phyloP scores from a whole-genome alignment of 2,797 vertebrate genomes.

The Potorous gilbertii region DNA sequence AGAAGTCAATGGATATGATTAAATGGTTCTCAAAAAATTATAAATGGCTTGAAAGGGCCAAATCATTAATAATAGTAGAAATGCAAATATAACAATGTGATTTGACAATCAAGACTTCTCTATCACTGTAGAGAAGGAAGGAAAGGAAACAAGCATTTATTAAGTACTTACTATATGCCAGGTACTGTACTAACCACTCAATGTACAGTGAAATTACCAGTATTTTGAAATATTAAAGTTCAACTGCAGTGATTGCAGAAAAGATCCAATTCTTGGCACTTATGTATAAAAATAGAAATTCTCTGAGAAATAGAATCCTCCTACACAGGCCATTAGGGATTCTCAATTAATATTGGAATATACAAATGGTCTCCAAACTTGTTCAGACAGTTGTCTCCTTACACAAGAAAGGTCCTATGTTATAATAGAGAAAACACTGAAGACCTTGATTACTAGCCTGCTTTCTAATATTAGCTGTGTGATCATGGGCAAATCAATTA shows the following conservation, averaged over 20 bases:
- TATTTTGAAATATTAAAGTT: neutral
- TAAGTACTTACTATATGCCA: neutral
- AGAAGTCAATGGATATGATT: no score
- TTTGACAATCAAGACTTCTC: neutral
- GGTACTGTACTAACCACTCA: neutral
- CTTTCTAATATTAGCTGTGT: neutral
- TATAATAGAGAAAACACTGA: neutral
- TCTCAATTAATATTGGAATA: neutral
- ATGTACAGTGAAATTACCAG: neutral
- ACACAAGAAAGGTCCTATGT: neutral
- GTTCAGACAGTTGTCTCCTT: neutral
- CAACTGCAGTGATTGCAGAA: neutral
- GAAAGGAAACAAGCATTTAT: neutral
- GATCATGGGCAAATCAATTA: neutral
- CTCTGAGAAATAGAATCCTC: neutral
- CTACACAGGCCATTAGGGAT: neutral
- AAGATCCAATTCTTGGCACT: neutral
- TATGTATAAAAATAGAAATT: slow-evolving; percentile 14
- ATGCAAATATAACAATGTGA: neutral
- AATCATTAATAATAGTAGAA: neutral
- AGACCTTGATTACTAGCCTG: neutral
- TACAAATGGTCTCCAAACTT: neutral
- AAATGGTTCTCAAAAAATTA: neutral
- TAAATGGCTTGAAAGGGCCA: neutral
- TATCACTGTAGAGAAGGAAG: neutral